These are phyloP conservation scores for Euclidia mi DNA, from an alignment of 2,888 invertebrate genomes.

Conservation along the genomic window DNA sequence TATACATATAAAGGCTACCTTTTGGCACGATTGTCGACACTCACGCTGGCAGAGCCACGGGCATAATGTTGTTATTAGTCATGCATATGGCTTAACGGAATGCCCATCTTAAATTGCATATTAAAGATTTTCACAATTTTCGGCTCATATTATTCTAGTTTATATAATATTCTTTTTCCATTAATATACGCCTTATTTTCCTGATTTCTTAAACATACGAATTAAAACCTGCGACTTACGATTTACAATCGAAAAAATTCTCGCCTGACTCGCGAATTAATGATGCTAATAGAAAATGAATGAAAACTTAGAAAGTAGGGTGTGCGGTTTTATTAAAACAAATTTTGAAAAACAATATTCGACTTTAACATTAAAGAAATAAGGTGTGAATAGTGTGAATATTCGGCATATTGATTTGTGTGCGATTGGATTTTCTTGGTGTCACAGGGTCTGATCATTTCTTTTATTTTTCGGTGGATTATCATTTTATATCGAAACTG, in stretches of 20 bases:
- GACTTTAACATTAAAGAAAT: constrained; percentile 1
- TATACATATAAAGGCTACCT: too few species aligned
- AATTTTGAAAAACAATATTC: constrained; percentile 8
- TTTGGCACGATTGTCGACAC: too few species aligned
- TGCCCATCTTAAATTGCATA: too few species aligned
- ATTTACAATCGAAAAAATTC: neutral
- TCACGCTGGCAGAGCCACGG: too few species aligned
- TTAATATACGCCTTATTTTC: too few species aligned
- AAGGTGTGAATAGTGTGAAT: constrained; percentile 10
- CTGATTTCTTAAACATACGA: too few species aligned
- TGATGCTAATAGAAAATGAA: constrained; percentile 48
- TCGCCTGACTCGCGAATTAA: constrained; percentile 18
- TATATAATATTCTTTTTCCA: too few species aligned
- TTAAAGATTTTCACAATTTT: too few species aligned
- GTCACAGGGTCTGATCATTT: constrained; percentile 11
- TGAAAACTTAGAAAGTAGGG: constrained; percentile 34
- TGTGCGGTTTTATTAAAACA: constrained; percentile 46
- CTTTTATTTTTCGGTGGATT: neutral
- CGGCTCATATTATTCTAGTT: too few species aligned
- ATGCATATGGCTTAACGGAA: too few species aligned
- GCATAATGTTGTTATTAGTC: too few species aligned
- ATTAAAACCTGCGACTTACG: too few species aligned
- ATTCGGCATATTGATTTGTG: constrained; percentile 14
- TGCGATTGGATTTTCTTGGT: constrained; percentile 10
- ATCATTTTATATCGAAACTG: constrained; percentile 1